A percentile compares a stretch with the other conserved stretches of the same genome.
phyloP scores from a whole-genome alignment of 1,140 invertebrate genomes.

The Drosophila suzukii region DNA sequence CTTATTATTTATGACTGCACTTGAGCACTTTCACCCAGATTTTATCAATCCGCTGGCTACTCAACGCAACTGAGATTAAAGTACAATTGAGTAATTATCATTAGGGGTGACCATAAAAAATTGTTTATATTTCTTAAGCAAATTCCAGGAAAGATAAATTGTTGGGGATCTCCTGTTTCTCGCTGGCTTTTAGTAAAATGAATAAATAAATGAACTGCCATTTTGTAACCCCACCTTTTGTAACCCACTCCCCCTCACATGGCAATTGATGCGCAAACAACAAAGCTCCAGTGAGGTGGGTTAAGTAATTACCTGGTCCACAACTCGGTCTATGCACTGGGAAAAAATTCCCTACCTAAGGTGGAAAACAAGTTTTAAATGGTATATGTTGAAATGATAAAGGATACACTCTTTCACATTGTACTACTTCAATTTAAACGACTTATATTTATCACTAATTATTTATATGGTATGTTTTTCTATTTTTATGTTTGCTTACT shows the following conservation, averaged over 20 bases:
- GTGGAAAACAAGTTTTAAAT: not conserved
- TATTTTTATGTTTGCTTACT: no score
- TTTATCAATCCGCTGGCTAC: slow-evolving; percentile 36
- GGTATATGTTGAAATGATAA: not conserved
- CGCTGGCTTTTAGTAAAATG: not conserved
- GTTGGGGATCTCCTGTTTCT: slow-evolving; percentile 4
- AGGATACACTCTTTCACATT: no score
- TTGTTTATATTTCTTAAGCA: slow-evolving; percentile 12
- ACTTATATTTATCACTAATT: no score
- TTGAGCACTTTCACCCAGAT: slow-evolving; percentile 48
- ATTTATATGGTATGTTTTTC: no score
- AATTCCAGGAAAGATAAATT: slow-evolving; percentile 32
- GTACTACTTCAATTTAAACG: no score
- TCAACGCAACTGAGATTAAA: slow-evolving; percentile 32
- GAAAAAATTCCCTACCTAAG: not conserved
- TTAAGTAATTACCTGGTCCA: slow-evolving; percentile 62
- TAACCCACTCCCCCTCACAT: slow-evolving; percentile 27
- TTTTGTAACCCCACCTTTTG: slow-evolving; percentile 34
- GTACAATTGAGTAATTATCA: slow-evolving; percentile 41
- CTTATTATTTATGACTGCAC: slow-evolving; percentile 38
- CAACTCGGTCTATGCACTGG: slow-evolving; percentile 2
- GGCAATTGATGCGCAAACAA: slow-evolving; percentile 48
- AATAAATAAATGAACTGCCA: slow-evolving; percentile 23
- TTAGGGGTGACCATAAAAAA: slow-evolving; percentile 1
- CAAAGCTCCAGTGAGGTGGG: slow-evolving; percentile 32